Base-by-base conservation (phyloP, 2,797 vertebrate genomes). In the Orientallactaga sibirica region DNA sequence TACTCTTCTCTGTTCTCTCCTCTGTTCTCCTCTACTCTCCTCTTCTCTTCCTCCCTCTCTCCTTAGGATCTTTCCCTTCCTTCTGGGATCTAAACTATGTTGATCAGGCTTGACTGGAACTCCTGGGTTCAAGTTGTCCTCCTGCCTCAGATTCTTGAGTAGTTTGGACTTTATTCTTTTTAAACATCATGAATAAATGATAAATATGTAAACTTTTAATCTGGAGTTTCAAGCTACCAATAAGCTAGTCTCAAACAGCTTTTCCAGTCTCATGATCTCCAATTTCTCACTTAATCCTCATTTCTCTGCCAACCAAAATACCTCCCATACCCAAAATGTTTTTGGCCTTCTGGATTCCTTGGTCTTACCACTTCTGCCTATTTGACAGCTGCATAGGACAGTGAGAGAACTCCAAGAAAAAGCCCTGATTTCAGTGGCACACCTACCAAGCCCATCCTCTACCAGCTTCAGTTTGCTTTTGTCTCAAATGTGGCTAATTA, bases 291-390 rank as follows among this genome's bases (percentile, higher is more conserved):
- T 43, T 25, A 67, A 68, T 86, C 75, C 29, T 92, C 58, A 90
- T 90, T 92, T 96, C 87, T 70, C 24, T 66, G 8, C 16, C 88
- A 68, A 75, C 43, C 24, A 9, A 87, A 94, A 85, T 94, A 75
- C 43, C 52, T 43, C 75, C 41, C 62, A 24, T 70, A 24, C 12
- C 27, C 33, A 58, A 75, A 78, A 83, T 15, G 25, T 33, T 79
- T 41, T 18, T 64, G 62, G 58, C 61, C 84, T 91, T 87, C 55
- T 87, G 43, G 61, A 22, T 15, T 79, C 52, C 64, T 85, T 90
- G 43, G 62, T 81, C 64, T 43, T 94, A 8, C n/a, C 11, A 37
- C 43, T 64, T 91, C 12, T 95, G 9, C 79, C 48, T 91, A 62
- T 81, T 94, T 80, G 58, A 41, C 55, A 87, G 74, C 27, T 85